Percentiles rank a stretch among this genome's conserved stretches.
These are phyloP conservation scores for Adelphocoris suturalis DNA, from an alignment of 2,888 invertebrate genomes.

Conservation along the genomic window DNA sequence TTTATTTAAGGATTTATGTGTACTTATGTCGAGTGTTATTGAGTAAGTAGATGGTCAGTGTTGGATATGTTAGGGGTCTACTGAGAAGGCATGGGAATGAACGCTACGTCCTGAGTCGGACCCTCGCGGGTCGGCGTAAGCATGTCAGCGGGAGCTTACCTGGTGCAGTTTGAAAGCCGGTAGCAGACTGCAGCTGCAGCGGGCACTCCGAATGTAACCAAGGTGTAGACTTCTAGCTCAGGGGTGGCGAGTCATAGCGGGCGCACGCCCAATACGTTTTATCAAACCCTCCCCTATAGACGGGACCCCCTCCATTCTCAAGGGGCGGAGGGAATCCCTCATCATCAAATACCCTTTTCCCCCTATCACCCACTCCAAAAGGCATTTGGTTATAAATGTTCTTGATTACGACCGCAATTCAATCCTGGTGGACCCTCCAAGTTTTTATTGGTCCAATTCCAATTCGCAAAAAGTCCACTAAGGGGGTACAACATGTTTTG, in stretches of 20 bases:
- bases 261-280: slow-evolving; percentile 61
- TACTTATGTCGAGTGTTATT: too few species aligned
- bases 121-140: not conserved
- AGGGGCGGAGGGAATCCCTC: slow-evolving; percentile 17
- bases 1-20: too few species aligned
- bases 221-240: slow-evolving; percentile 50
- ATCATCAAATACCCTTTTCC: not conserved
- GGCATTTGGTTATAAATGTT: not conserved
- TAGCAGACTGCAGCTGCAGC: slow-evolving; percentile 69
- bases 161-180: slow-evolving; percentile 67
- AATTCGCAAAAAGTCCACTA: too few species aligned
- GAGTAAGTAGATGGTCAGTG: too few species aligned
- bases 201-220: slow-evolving; percentile 63
- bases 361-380: not conserved
- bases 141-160: slow-evolving; percentile 54
- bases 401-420: not conserved
- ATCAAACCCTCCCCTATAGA: slow-evolving; percentile 50
- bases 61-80: too few species aligned
- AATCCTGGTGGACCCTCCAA: not conserved
- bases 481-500: too few species aligned
- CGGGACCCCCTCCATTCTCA: slow-evolving; percentile 29
- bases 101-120: too few species aligned
- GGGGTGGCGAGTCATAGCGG: slow-evolving; percentile 54
- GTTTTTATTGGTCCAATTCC: too few species aligned
- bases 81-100: too few species aligned